Evolutionary conservation across 2,888 invertebrate genomes (phyloP), one percentile per base, ranked within the genome.

Genomic region (Caenorhabditis panamensis): DNA sequence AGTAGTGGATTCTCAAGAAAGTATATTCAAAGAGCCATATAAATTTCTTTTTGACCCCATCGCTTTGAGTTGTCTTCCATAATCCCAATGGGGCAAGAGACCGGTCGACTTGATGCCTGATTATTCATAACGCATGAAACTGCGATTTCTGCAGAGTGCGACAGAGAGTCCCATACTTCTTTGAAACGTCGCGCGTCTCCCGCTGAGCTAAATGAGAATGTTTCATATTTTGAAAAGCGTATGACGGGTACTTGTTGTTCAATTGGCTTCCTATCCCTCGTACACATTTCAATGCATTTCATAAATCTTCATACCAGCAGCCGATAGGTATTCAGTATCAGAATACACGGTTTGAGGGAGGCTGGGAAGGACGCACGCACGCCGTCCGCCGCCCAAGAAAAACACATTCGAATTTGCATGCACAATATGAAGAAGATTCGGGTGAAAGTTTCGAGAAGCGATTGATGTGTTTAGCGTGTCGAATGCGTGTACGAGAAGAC

Each of bases 381-480:
- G 36, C 18, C n/a, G 26, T 9, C 5, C 59, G 24, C 24, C 28
- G 67, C 18, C 13, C n/a, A 49, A 54, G 28, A 69, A 64, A 76
- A 77, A 64, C 77, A 62, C 77, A 78, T 78, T 78, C 53, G 64
- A 78, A 77, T 78, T 78, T 78, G 77, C 77, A 78, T 78, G 77
- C 77, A 78, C 69, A 78, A 78, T 78, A 78, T 71, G 77, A 69
- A 24, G 56, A 26, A 24, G 64, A 54, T 36, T 26, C 20, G 61
- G 11, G 67, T 37, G 75, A 77, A 77, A 63, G 68, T 77, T 63
- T 62, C 37, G 49, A 59, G 63, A 62, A 24, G 67, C 67, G 67
- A 75, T 66, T 61, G 61, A 66, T 66, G 53, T 66, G 53, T 73
- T 73, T 73, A 36, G 58, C 26, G 49, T 63, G 47, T 54, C n/a